Base-by-base conservation (phyloP, 2,113 vertebrate genomes). In the Butastur rufipennis region DNA sequence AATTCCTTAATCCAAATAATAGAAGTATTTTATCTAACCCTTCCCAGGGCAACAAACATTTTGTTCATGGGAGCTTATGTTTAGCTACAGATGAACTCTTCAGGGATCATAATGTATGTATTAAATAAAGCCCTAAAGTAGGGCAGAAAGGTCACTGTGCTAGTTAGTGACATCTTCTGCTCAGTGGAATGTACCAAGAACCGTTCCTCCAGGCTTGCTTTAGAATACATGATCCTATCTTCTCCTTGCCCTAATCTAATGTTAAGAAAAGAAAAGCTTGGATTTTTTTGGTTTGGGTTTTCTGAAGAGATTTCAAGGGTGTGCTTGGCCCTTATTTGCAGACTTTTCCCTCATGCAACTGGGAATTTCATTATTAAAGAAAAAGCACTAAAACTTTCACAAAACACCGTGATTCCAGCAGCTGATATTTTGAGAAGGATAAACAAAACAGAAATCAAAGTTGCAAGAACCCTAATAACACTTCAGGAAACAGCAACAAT, bases 401-500 rank as follows among this genome's bases (percentile, higher is more conserved):
- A 77, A 59, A 95, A 85, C 43, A 58, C 18, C 34, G 10, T 11
- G 20, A 95, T 87, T 65, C 34, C 32, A 89, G 73, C 11, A 73
- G 43, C 6, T 84, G 86, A 61, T 88, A 68, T 40, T 94, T 79
- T 75, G 40, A 89, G 68, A 93, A 55, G 70, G 73, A 75, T 85
- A 94, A 95, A 94, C 45, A 93, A 94, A 81, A 81, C 23, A 90
- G 50, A 74, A 96, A 88, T 90, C 70, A 89, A 91, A 96, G 66
- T 84, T 89, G 18, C 62, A 79, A 87, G 68, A 93, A 95, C 85
- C 45, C 29, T 58, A 81, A 10, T 85, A 94, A 80, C 77, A 31
- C 77, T 90, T 81, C 89, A 93, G 91, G 84, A 90, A 53, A 91
- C 74, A 82, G 81, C 62, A 90, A 53, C 70, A 85, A 91, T 71